Percentiles rank a stretch among this genome's conserved stretches.
Evolutionary conservation across 2,113 vertebrate species (phyloP).

Genomic region (Gobio gobio): DNA sequence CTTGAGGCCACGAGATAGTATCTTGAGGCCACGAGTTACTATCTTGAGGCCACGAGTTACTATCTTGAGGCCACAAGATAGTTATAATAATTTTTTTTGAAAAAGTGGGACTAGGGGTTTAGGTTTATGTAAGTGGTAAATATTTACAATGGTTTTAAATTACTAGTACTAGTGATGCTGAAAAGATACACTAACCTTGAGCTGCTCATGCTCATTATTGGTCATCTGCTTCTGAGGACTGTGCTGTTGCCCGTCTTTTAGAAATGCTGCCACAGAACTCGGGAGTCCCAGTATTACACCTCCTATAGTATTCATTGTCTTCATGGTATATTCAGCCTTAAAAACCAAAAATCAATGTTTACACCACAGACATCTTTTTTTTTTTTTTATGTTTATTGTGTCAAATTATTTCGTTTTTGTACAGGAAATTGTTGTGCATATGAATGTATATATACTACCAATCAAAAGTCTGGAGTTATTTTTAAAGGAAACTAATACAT

Average conservation of each 20-base stretch:
- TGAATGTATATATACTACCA: neutral
- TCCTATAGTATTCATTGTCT: neutral
- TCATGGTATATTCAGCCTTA: constrained; percentile 66
- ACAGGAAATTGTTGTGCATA: neutral
- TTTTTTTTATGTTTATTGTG: neutral
- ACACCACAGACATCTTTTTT: neutral
- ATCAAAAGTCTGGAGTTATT: too few relatives aligned
- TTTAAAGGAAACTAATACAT: too few relatives aligned
- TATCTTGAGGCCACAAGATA: too few relatives aligned
- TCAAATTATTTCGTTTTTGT: neutral
- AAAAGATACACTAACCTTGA: neutral
- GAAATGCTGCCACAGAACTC: constrained; percentile 45
- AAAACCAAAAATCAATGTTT: neutral
- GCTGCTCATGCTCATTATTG: neutral
- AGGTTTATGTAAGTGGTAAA: neutral
- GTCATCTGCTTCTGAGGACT: neutral
- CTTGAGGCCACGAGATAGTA: too few relatives aligned
- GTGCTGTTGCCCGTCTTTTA: constrained; percentile 46
- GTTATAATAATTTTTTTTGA: too few relatives aligned
- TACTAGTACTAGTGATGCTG: neutral
- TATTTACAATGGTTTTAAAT: neutral
- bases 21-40: too few relatives aligned
- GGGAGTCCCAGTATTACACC: constrained; percentile 22
- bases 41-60: too few relatives aligned
- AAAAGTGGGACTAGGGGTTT: too few relatives aligned